Conservation (phyloP, 2,888 invertebrate species). For the Amitus sp. region DNA sequence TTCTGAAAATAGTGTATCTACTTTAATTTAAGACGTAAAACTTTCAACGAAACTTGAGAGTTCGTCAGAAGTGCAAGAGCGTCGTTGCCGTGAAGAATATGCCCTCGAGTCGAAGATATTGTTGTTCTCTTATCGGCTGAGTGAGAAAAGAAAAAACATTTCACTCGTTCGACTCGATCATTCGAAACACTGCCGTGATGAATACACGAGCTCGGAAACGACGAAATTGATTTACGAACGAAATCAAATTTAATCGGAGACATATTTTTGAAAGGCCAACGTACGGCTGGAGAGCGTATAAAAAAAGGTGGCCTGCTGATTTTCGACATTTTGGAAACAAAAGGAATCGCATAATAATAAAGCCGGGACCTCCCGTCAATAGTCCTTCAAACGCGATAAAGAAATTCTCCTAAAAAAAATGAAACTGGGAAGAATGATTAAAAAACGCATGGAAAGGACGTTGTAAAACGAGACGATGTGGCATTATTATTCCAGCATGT, state of each 20-base stretch:
- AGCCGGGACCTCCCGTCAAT: slow-evolving; percentile 51
- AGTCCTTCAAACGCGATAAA: slow-evolving; percentile 47
- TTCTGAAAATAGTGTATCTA: slow-evolving; percentile 20
- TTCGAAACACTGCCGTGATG: not conserved
- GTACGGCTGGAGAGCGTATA: too few relatives aligned
- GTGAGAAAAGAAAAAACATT: too few relatives aligned
- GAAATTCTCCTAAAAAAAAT: slow-evolving; percentile 34
- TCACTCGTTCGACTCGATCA: not conserved
- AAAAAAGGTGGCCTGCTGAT: too few relatives aligned
- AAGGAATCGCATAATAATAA: slow-evolving; percentile 9
- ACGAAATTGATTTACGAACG: not conserved
- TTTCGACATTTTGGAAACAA: too few relatives aligned
- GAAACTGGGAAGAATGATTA: slow-evolving; percentile 11
- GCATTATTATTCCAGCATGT: slow-evolving; percentile 42
- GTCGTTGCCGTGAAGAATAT: slow-evolving; percentile 33
- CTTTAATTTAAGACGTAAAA: slow-evolving; percentile 40
- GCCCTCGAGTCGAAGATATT: slow-evolving; percentile 30
- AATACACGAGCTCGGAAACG: not conserved
- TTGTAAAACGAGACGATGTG: slow-evolving; percentile 47
- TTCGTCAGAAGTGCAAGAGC: slow-evolving; percentile 46
- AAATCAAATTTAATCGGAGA: slow-evolving; percentile 5
- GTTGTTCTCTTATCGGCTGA: slow-evolving; percentile 20
- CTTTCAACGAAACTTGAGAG: slow-evolving; percentile 55
- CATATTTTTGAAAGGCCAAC: not conserved
- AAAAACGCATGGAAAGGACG: slow-evolving; percentile 39